Evolutionary conservation across 2,797 vertebrate genomes (phyloP).

Genomic region (Mionectes olivaceus): DNA sequence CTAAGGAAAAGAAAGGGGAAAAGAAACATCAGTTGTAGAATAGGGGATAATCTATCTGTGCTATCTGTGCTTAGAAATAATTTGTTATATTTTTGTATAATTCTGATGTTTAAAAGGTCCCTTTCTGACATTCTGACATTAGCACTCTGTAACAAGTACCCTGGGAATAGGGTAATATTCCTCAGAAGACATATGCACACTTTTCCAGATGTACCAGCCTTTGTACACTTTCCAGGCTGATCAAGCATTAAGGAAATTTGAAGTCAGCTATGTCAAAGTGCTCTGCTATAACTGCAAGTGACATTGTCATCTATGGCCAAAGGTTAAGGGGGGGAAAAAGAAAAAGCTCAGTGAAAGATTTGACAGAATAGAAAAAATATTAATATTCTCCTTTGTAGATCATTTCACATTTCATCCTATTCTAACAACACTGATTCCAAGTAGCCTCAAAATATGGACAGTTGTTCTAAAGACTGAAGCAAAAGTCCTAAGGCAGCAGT

Average conservation of each 20-base stretch:
- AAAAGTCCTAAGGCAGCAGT: background rate
- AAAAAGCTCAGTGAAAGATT: background rate
- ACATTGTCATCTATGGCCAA: background rate
- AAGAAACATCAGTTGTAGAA: background rate
- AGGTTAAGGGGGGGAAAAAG: background rate
- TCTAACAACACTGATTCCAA: background rate
- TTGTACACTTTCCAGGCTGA: constrained; percentile 13
- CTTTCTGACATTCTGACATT: constrained; percentile 26
- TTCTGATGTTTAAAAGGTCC: constrained; percentile 10
- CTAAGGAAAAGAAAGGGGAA: background rate
- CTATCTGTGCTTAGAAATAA: background rate
- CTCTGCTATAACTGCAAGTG: constrained; percentile 13
- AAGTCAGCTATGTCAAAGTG: constrained; percentile 27
- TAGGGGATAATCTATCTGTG: background rate
- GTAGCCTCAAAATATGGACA: background rate
- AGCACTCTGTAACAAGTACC: constrained; percentile 39
- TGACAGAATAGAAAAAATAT: background rate
- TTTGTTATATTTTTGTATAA: constrained; percentile 12
- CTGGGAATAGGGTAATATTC: constrained; percentile 28
- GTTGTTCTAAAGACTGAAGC: background rate
- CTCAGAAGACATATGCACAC: background rate
- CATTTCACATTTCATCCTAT: background rate
- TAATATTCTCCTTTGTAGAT: background rate
- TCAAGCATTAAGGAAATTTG: constrained; percentile 55
- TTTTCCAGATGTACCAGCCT: background rate